Conservation (phyloP, 2,888 invertebrate species). For the Troglohyphantes excavatus region DNA sequence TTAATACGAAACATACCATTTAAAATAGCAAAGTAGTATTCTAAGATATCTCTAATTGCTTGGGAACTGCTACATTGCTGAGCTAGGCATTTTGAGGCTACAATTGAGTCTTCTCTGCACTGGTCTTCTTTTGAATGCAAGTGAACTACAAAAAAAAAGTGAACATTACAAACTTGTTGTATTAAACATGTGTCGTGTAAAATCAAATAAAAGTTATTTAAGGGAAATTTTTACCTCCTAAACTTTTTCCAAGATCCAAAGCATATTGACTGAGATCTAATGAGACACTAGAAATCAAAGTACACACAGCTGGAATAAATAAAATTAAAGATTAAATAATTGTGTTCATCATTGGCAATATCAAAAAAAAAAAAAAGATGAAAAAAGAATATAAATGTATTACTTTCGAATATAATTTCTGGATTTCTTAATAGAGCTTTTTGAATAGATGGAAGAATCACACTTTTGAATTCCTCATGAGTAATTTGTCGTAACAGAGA, state of each 20-base stretch:
- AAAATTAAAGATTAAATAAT: neutral
- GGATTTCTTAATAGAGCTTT: constrained; percentile 96
- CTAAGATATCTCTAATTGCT: constrained; percentile 87
- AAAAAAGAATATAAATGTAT: constrained; percentile 6
- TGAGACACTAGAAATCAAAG: constrained; percentile 88
- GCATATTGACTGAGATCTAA: constrained; percentile 91
- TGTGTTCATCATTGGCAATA: neutral
- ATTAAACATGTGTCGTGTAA: neutral
- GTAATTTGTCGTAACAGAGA: constrained; percentile 75
- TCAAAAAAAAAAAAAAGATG: neutral
- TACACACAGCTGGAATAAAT: constrained; percentile 85
- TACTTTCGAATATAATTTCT: constrained; percentile 91
- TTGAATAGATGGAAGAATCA: constrained; percentile 91
- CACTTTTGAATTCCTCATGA: constrained; percentile 87
- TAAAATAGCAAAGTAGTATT: constrained; percentile 88
- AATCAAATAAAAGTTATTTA: neutral
- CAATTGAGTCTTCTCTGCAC: constrained; percentile 89
- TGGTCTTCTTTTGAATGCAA: constrained; percentile 92
- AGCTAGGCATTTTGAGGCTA: constrained; percentile 88
- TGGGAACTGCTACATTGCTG: constrained; percentile 87
- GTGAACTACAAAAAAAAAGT: constrained; percentile 85
- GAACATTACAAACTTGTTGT: constrained; percentile 14
- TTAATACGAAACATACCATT: constrained; percentile 84
- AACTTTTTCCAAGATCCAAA: constrained; percentile 89
- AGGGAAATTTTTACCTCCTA: constrained; percentile 56